phyloP scores from a whole-genome alignment of 2,888 invertebrate species.

The Xanthorhoe spadicearia region DNA sequence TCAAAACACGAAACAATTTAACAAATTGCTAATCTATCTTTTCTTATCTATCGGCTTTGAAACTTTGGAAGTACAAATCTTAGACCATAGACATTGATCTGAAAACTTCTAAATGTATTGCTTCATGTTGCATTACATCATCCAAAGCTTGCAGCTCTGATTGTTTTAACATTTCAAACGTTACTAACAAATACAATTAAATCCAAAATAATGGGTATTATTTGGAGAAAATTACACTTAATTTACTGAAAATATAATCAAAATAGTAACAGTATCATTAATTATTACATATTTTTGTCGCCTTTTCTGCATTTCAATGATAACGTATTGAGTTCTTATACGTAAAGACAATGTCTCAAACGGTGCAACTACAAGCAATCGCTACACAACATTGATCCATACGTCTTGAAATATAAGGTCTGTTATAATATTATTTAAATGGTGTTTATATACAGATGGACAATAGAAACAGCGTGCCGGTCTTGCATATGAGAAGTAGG shows the following conservation, averaged over 20 bases:
- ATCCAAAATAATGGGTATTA: not conserved
- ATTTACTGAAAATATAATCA: not conserved
- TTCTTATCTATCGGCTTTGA: too few relatives aligned
- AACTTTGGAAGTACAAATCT: too few relatives aligned
- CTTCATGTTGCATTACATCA: conserved; percentile 32
- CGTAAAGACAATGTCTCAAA: not conserved
- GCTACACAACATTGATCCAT: not conserved
- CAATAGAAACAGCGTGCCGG: conserved; percentile 67
- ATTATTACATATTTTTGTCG: too few relatives aligned
- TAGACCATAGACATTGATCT: too few relatives aligned
- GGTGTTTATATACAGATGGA: conserved; percentile 61
- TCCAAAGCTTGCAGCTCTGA: conserved; percentile 20
- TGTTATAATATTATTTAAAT: not conserved
- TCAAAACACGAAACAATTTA: too few relatives aligned
- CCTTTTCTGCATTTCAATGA: too few relatives aligned
- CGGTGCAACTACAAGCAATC: not conserved
- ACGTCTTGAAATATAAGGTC: too few relatives aligned
- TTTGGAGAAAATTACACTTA: not conserved
- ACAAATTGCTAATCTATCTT: too few relatives aligned
- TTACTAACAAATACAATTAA: conserved; percentile 29
- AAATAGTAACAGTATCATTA: too few relatives aligned
- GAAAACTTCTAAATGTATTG: not conserved
- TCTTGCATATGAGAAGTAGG: conserved; percentile 74
- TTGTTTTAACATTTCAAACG: conserved; percentile 36
- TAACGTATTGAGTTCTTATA: not conserved